Base-by-base conservation (phyloP, 2,797 vertebrate genomes). In the Chaunax sp. region DNA sequence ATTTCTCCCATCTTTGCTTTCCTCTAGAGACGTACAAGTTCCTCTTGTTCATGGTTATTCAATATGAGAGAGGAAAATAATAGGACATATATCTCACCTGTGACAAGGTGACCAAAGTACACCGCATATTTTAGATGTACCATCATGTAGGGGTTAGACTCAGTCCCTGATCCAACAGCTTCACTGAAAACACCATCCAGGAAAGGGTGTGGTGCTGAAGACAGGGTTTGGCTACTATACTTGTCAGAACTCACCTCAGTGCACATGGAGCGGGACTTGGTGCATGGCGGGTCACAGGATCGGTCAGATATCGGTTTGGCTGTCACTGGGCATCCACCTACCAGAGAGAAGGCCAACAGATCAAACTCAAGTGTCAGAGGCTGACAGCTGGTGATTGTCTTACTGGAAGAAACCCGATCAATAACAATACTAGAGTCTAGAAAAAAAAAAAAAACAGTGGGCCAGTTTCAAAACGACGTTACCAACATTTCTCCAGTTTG, bases 271-370 rank as follows among this genome's bases (percentile, higher is more conserved):
- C 96, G 95, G 35, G 93, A 91, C 74, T 96, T 97, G 81, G 89
- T 95, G 85, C 97, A 99, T 12, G 95, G 93, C 13, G 97, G 98
- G 77, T 95, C 95, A 93, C 98, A 99, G 55, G 96, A 97, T 80
- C 97, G 94, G 90, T 98, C 96, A 46, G 92, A 90, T 45, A 95
- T 93, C 11, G 98, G 98, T 69, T 94, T 93, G 77, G 82, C 91
- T 53, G 92, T 84, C 68, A 88, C 72, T 64, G 94, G 91, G 75
- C 98, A 99, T 86, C 98, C 98, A 64, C 98, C 98, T 99, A 89
- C n/a, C 16, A 80, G 82, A 64, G 25, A 28, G 81, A 68, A 79
- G 23, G 45, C 1, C 25, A 46, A 54, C 37, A 67, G 47, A 19
- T 78, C 22, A 82, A 62, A 69, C 14, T 56, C 7, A 40, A 25